These are phyloP conservation scores for Arctocebus calabarensis DNA, from an alignment of 2,797 vertebrate species.

Conservation along the genomic window DNA sequence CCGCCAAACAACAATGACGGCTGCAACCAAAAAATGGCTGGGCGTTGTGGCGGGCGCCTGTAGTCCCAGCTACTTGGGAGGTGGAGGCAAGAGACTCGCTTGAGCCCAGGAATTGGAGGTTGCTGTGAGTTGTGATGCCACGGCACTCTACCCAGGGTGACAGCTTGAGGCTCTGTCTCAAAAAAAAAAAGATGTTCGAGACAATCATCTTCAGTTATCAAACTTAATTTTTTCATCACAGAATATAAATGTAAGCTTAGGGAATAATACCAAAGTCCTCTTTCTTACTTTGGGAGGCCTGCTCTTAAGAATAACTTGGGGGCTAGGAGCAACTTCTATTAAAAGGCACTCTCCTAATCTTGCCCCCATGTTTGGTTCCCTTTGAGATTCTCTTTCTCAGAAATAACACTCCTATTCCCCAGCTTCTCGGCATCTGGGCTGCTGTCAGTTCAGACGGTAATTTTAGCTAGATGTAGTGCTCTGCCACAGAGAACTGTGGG, in stretches of 20 bases:
- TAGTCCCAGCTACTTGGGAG: no score
- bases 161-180: no score
- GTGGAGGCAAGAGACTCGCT: no score
- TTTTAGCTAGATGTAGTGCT: constrained; percentile 1
- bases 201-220: neutral
- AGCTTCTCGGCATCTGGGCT: neutral
- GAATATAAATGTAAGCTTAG: constrained; percentile 37
- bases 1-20: no score
- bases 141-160: no score
- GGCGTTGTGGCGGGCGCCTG: no score
- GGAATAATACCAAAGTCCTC: neutral
- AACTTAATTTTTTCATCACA: constrained; percentile 53
- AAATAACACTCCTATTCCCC: neutral
- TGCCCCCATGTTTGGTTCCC: neutral
- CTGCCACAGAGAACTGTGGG: neutral
- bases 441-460: neutral
- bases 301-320: constrained; percentile 41
- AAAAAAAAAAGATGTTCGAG: neutral
- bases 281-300: neutral
- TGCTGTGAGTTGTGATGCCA: no score
- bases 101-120: no score
- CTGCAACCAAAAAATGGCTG: no score
- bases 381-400: constrained; percentile 19
- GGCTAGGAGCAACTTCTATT: neutral
- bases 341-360: neutral